phyloP scores from a whole-genome alignment of 2,888 invertebrate species.

The Ectemnius cavifrons region DNA sequence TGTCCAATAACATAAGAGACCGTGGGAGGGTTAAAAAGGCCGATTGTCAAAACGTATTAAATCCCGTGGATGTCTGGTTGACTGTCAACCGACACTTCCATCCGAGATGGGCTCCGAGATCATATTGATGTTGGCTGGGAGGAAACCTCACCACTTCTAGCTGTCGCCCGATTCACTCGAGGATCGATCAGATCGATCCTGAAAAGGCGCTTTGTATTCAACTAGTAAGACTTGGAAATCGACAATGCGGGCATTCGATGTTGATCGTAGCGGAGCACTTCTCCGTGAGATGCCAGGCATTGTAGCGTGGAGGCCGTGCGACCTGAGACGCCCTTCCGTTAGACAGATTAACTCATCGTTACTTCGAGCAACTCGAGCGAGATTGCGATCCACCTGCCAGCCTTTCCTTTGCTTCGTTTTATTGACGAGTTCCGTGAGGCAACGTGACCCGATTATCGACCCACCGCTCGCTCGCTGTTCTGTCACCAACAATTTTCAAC shows the following conservation, averaged over 20 bases:
- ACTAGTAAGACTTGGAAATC: constrained; percentile 43
- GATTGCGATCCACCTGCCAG: no score
- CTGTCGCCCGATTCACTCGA: neutral
- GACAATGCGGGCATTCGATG: constrained; percentile 33
- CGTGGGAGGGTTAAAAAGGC: constrained; percentile 53
- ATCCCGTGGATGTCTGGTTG: constrained; percentile 38
- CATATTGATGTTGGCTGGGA: constrained; percentile 39
- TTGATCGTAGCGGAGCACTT: constrained; percentile 21
- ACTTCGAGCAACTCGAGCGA: no score
- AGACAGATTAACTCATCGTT: no score
- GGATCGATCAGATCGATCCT: constrained; percentile 32
- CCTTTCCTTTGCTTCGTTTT: no score
- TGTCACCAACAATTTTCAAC: no score
- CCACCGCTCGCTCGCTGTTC: no score
- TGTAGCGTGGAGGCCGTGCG: constrained; percentile 11
- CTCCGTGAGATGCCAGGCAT: constrained; percentile 27
- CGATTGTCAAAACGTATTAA: constrained; percentile 68
- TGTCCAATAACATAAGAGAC: constrained; percentile 49
- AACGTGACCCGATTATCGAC: no score
- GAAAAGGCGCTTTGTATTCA: constrained; percentile 33
- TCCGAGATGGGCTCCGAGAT: constrained; percentile 26
- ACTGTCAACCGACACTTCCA: constrained; percentile 45
- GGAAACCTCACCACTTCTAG: constrained; percentile 10
- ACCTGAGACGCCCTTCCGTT: no score
- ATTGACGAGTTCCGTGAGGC: no score